Evolutionary conservation across 2,113 vertebrate genomes (phyloP).

Genomic region (Misgurnus mizolepis): DNA sequence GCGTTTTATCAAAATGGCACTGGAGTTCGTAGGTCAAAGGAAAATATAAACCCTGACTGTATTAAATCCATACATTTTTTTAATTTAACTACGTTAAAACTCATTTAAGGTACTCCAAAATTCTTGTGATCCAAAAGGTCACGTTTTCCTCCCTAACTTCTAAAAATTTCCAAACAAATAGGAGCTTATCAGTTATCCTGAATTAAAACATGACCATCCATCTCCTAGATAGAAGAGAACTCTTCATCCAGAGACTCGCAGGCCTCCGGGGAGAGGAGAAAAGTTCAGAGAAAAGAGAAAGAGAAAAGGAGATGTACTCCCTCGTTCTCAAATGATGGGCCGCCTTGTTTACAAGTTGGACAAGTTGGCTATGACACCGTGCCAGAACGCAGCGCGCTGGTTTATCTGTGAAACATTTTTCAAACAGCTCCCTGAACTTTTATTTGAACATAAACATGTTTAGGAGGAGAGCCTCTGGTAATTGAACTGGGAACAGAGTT

Average conservation of each 20-base stretch:
- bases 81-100: neutral
- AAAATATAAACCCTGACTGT: neutral
- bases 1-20: neutral
- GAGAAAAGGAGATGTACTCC: conserved; percentile 25
- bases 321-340: conserved; percentile 43
- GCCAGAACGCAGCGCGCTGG: conserved; percentile 51
- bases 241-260: conserved; percentile 44
- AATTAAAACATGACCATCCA: conserved; percentile 45
- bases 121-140: conserved; percentile 10
- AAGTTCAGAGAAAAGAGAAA: conserved; percentile 47
- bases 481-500: conserved; percentile 45
- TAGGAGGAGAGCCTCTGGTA: conserved; percentile 50
- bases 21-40: neutral
- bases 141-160: conserved; percentile 9
- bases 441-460: conserved; percentile 70
- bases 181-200: conserved; percentile 49
- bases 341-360: conserved; percentile 57
- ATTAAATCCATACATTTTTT: neutral
- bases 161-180: conserved; percentile 40
- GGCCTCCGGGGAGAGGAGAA: conserved; percentile 50
- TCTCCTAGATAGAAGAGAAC: conserved; percentile 44
- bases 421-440: conserved; percentile 69
- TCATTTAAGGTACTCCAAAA: neutral
- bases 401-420: conserved; percentile 66
- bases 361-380: conserved; percentile 38